Evolutionary conservation across 2,888 invertebrate genomes (phyloP).

Genomic region (Barypeithes pellucidus): DNA sequence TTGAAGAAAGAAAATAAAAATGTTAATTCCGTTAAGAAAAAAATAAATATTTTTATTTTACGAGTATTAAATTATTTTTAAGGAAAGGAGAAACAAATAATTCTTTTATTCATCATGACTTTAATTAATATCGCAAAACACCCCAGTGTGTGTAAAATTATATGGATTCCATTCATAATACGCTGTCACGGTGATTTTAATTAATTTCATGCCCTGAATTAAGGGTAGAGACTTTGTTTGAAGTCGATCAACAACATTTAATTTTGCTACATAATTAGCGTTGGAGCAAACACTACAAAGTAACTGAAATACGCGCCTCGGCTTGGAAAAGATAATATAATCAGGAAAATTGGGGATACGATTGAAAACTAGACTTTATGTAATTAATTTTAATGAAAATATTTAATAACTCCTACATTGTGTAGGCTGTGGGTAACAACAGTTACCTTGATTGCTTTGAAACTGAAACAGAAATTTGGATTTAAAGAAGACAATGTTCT

Average conservation of each 20-base stretch:
- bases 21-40: no score
- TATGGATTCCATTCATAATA: conserved; percentile 27
- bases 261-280: conserved; percentile 36
- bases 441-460: conserved; percentile 4
- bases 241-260: conserved; percentile 35
- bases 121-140: not conserved
- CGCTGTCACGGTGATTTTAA: conserved; percentile 33
- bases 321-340: conserved; percentile 37
- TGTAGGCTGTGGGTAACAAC: not conserved
- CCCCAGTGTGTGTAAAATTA: not conserved
- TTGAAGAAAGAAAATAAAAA: no score
- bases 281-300: conserved; percentile 26
- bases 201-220: conserved; percentile 33
- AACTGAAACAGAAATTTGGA: no score
- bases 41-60: no score
- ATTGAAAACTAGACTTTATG: conserved; percentile 28
- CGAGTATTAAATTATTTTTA: no score
- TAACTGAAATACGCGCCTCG: conserved; percentile 15
- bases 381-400: conserved; percentile 38
- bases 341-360: conserved; percentile 12
- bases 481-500: no score
- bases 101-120: no score
- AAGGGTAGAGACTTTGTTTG: conserved; percentile 32
- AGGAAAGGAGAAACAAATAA: no score
- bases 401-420: conserved; percentile 28